phyloP scores from a whole-genome alignment of 2,888 invertebrate genomes.

The Scotopteryx bipunctaria region DNA sequence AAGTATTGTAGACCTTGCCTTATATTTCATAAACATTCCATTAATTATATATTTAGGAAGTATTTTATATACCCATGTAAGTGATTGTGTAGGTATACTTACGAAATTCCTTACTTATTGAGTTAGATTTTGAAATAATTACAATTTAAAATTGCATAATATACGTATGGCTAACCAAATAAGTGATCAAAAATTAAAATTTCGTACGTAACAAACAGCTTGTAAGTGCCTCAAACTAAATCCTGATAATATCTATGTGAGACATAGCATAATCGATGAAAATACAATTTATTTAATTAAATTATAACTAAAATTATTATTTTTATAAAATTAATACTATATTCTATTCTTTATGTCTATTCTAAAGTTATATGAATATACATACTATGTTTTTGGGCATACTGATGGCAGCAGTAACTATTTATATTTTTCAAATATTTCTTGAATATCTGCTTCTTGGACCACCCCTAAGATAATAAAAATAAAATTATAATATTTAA shows the following conservation, averaged over 20 bases:
- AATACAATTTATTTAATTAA: slow-evolving; percentile 46
- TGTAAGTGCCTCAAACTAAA: slow-evolving; percentile 51
- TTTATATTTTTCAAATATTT: slow-evolving; percentile 2
- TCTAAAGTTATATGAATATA: slow-evolving; percentile 23
- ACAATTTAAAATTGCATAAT: slow-evolving; percentile 24
- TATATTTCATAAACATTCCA: slow-evolving; percentile 67
- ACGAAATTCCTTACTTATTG: slow-evolving; percentile 23
- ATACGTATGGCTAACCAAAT: slow-evolving; percentile 20
- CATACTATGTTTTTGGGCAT: not conserved
- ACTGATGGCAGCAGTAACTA: slow-evolving; percentile 12
- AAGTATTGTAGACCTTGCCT: slow-evolving; percentile 55
- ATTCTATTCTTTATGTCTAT: slow-evolving; percentile 16
- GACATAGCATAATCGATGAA: slow-evolving; percentile 49
- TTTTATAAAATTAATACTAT: slow-evolving; percentile 15
- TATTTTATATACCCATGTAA: slow-evolving; percentile 14
- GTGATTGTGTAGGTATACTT: slow-evolving; percentile 20
- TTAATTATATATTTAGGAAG: slow-evolving; percentile 40
- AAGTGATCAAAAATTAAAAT: slow-evolving; percentile 19
- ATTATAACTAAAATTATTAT: slow-evolving; percentile 18
- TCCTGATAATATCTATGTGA: slow-evolving; percentile 44
- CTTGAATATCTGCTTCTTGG: slow-evolving; percentile 7
- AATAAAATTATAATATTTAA: not conserved
- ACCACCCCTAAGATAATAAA: slow-evolving; percentile 17
- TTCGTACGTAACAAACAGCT: slow-evolving; percentile 23
- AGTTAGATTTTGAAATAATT: slow-evolving; percentile 14